phyloP scores from a whole-genome alignment of 2,888 invertebrate species.

The Callyntrura sp. region DNA sequence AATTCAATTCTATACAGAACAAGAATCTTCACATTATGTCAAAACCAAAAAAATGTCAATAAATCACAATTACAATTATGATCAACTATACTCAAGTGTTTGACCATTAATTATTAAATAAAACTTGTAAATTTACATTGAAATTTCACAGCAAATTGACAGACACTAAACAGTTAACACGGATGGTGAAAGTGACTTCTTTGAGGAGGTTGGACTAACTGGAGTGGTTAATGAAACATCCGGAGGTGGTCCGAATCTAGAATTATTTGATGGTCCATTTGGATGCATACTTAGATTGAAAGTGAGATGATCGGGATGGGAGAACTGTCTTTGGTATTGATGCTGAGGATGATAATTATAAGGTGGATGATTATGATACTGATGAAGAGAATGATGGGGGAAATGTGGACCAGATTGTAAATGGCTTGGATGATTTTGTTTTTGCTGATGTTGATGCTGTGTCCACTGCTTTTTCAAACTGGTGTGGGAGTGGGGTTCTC shows the following conservation, averaged over 20 bases:
- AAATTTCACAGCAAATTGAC: neutral
- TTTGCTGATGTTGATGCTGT: conserved; percentile 29
- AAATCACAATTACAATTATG: conserved; percentile 37
- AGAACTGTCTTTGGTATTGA: neutral
- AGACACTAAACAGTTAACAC: conserved; percentile 51
- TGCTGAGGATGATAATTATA: neutral
- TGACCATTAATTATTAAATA: conserved; percentile 4
- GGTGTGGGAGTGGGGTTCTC: neutral
- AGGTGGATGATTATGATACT: neutral
- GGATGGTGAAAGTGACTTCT: conserved; percentile 48
- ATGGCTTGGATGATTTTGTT: conserved; percentile 21
- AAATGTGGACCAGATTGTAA: neutral
- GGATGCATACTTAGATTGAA: conserved; percentile 1
- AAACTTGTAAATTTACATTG: neutral
- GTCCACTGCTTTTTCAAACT: conserved; percentile 16
- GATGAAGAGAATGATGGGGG: neutral
- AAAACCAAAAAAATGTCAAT: conserved; percentile 43
- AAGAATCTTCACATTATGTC: conserved; percentile 1
- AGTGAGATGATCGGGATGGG: conserved; percentile 33
- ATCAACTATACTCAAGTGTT: neutral
- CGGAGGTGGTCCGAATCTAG: neutral
- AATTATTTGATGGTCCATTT: neutral
- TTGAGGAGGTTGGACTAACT: conserved; percentile 25
- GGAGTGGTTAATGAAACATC: conserved; percentile 24
- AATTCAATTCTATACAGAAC: conserved; percentile 15